phyloP scores from a whole-genome alignment of 1,140 invertebrate genomes.

The Danaus melanippus region DNA sequence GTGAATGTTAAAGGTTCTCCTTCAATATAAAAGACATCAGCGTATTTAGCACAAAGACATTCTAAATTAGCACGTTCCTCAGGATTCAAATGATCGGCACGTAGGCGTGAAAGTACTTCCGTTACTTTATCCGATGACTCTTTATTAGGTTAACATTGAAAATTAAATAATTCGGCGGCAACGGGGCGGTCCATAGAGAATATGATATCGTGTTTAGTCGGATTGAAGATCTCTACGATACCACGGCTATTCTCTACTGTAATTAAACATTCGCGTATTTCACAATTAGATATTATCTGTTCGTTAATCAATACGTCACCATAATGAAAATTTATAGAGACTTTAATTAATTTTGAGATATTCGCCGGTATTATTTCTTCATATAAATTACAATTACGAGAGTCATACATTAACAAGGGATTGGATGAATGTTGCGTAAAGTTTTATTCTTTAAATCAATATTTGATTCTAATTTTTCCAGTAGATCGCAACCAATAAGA shows the following conservation, averaged over 20 bases:
- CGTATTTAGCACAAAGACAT: slow-evolving; percentile 17
- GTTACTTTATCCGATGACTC: slow-evolving; percentile 6
- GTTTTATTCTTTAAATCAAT: slow-evolving; percentile 25
- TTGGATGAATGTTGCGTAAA: slow-evolving; percentile 21
- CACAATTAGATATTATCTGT: background rate
- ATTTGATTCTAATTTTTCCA: slow-evolving; percentile 21
- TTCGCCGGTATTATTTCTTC: slow-evolving; percentile 33
- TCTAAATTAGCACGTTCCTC: slow-evolving; percentile 23
- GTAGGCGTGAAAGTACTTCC: slow-evolving; percentile 17
- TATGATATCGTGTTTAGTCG: slow-evolving; percentile 24
- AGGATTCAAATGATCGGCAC: slow-evolving; percentile 21
- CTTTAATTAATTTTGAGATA: slow-evolving; percentile 22
- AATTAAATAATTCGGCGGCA: too few species aligned
- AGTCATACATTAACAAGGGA: slow-evolving; percentile 25
- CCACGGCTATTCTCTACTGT: slow-evolving; percentile 22
- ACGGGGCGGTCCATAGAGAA: slow-evolving; percentile 14
- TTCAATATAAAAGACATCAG: slow-evolving; percentile 29
- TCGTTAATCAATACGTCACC: slow-evolving; percentile 24
- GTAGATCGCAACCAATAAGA: slow-evolving; percentile 24
- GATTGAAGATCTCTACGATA: slow-evolving; percentile 21
- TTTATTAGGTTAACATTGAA: too few species aligned
- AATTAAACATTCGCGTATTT: slow-evolving; percentile 11
- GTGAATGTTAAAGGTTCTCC: slow-evolving; percentile 27
- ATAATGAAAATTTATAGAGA: slow-evolving; percentile 25
- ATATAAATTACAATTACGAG: slow-evolving; percentile 30